Evolutionary conservation across 2,888 invertebrate genomes (phyloP), one percentile per base, ranked within the genome.

Genomic region (Acanthosepion esculentum): DNA sequence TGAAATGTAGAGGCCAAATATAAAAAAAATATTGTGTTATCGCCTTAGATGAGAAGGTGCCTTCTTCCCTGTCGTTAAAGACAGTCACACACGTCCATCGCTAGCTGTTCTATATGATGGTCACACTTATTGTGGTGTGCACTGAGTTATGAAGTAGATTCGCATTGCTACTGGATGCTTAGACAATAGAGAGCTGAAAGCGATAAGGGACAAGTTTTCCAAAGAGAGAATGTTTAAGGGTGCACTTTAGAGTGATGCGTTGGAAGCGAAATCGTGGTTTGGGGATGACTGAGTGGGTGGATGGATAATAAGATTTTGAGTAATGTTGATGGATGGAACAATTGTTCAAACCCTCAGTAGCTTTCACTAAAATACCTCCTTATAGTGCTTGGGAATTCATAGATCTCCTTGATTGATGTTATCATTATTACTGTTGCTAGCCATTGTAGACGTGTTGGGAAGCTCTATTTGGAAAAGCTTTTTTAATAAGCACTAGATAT

Each of bases 51-150:
- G 78, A 78, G 33, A 78, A 78, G n/a, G 78, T 78, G 33, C 78
- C 20, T 12, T 33, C 33, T n/a, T 12, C 15, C 78, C 78, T 78
- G 10, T 78, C 78, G 4, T n/a, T 78, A n/a, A n/a, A n/a, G n/a
- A n/a, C n/a, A n/a, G 10, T 78, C n/a, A 78, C 78, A n/a, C n/a
- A 78, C 78, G 78, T 78, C 78, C n/a, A n/a, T 78, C 33, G 78
- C 78, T 78, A n/a, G 33, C n/a, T n/a, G 18, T n/a, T n/a, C n/a
- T n/a, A 78, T n/a, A 78, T 78, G n/a, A 78, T n/a, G n/a, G 78
- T 78, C 78, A 78, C 78, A 78, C 78, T n/a, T 78, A 78, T 78
- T 78, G 78, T 78, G 78, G n/a, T 78, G 78, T 78, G n/a, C 78
- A n/a, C n/a, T n/a, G 78, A 78, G 78, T 78, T 78, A 78, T 78